A percentile compares a stretch with the other conserved stretches of the same genome.
Conservation (phyloP, 2,888 invertebrate species). For the Spisula solida region DNA sequence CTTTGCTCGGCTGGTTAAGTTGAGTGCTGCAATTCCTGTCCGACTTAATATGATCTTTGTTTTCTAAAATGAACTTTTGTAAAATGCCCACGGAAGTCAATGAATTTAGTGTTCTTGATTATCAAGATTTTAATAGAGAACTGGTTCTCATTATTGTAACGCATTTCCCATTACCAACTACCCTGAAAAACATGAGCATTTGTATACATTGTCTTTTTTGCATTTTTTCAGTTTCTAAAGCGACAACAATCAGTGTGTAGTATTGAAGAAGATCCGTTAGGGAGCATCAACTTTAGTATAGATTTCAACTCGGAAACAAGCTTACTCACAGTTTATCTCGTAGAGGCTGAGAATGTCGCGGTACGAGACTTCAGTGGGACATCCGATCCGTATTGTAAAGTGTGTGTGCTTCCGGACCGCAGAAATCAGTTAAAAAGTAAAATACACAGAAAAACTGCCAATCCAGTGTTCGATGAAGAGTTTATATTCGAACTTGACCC, state of each 20-base stretch:
- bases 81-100: too few species aligned
- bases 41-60: too few species aligned
- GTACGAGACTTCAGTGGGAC: slow-evolving; percentile 84
- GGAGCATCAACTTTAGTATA: slow-evolving; percentile 90
- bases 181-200: too few species aligned
- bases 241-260: slow-evolving; percentile 82
- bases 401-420: slow-evolving; percentile 96
- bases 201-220: too few species aligned
- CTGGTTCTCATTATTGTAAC: slow-evolving; percentile 15
- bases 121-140: neutral
- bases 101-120: neutral
- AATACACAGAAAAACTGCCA: slow-evolving; percentile 91
- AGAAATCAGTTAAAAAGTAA: slow-evolving; percentile 81
- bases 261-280: slow-evolving; percentile 89
- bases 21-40: too few species aligned
- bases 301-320: slow-evolving; percentile 90
- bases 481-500: slow-evolving; percentile 90
- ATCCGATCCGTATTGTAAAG: slow-evolving; percentile 91
- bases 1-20: too few species aligned
- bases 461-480: slow-evolving; percentile 92
- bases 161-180: neutral
- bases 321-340: slow-evolving; percentile 90
- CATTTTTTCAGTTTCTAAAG: slow-evolving; percentile 71
- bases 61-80: too few species aligned
- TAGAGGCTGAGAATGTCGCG: slow-evolving; percentile 90